Conservation (phyloP, 2,888 invertebrate species). For the Drosophila koepferae region DNA sequence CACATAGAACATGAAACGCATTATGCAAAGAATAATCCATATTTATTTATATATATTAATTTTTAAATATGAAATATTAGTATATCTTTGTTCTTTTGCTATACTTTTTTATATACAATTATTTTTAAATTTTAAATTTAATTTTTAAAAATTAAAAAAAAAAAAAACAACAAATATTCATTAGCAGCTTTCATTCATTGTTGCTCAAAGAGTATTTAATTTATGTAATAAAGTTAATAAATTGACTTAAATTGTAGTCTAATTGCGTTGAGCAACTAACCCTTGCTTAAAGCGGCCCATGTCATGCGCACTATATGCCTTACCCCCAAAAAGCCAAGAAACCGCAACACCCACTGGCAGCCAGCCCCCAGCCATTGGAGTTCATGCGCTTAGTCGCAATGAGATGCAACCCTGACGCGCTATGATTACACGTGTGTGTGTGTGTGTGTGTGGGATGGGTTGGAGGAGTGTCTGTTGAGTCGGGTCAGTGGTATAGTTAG, state of each 20-base stretch:
- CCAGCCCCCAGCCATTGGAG: constrained; percentile 9
- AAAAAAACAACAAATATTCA: too few relatives aligned
- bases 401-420: constrained; percentile 47
- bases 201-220: not conserved
- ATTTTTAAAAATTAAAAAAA: too few relatives aligned
- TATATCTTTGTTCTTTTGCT: too few relatives aligned
- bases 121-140: too few relatives aligned
- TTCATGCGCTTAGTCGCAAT: constrained; percentile 37
- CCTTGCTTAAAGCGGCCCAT: constrained; percentile 21
- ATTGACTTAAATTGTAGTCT: constrained; percentile 1
- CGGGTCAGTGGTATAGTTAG: constrained; percentile 32
- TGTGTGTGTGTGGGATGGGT: constrained; percentile 15
- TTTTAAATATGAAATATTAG: too few relatives aligned
- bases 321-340: constrained; percentile 32
- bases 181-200: too few relatives aligned
- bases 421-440: constrained; percentile 33
- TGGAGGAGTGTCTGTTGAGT: not conserved
- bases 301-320: constrained; percentile 36
- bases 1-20: too few relatives aligned
- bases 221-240: not conserved
- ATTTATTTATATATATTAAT: too few relatives aligned
- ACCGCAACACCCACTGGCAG: constrained; percentile 32
- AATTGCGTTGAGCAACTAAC: constrained; percentile 2
- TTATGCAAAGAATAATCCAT: too few relatives aligned
- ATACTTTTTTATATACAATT: too few relatives aligned